Percentiles rank a stretch among this genome's conserved stretches.
Conservation (phyloP, 2,888 invertebrate genomes). For the Parelbella ahira region DNA sequence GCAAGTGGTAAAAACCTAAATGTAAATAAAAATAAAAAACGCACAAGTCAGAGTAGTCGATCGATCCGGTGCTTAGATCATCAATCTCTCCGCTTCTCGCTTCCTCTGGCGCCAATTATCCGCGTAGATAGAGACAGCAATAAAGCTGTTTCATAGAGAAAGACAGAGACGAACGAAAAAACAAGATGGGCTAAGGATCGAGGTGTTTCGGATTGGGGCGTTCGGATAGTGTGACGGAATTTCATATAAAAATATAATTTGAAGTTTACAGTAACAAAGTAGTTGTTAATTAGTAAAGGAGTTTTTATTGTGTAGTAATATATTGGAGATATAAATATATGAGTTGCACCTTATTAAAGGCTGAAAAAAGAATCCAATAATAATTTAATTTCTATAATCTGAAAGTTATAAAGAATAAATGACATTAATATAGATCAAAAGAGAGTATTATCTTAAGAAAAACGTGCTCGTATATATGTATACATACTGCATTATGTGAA, state of each 20-base stretch:
- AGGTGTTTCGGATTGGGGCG: constrained; percentile 42
- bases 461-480: too few species aligned
- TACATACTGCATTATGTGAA: background rate
- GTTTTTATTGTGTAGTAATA: too few species aligned
- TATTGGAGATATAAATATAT: too few species aligned
- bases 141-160: constrained; percentile 17
- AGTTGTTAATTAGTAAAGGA: too few species aligned
- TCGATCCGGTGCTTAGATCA: constrained; percentile 61
- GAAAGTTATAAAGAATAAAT: too few species aligned
- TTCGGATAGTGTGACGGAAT: constrained; percentile 32
- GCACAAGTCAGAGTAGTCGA: constrained; percentile 29
- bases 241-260: too few species aligned
- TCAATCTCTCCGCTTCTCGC: constrained; percentile 54
- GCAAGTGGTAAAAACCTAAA: constrained; percentile 20
- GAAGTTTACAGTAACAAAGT: too few species aligned
- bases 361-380: too few species aligned
- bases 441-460: too few species aligned
- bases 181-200: constrained; percentile 28
- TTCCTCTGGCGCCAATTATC: constrained; percentile 63
- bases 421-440: too few species aligned
- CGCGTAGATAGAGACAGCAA: constrained; percentile 42
- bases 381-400: too few species aligned
- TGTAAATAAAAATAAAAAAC: constrained; percentile 24
- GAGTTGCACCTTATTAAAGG: too few species aligned
- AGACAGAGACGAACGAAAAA: constrained; percentile 36